Percentiles rank a stretch among this genome's conserved stretches.
Evolutionary conservation across 1,140 invertebrate genomes (phyloP).

Genomic region (Semibalanus balanoides): DNA sequence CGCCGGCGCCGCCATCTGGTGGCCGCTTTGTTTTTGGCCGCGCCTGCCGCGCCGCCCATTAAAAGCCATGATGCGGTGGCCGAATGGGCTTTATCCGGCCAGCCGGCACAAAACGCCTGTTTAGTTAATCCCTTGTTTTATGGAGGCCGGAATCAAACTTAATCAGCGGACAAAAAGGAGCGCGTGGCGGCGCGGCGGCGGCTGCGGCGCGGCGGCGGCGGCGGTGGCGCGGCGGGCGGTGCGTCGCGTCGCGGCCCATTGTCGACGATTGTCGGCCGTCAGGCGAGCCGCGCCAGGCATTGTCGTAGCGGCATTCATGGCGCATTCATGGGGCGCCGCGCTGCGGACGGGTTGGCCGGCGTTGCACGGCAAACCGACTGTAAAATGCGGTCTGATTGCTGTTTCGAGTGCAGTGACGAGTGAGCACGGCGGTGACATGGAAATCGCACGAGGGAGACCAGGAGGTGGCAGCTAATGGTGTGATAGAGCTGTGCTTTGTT

Average conservation of each 20-base stretch:
- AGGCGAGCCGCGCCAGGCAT: background rate
- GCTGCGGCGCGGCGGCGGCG: too few relatives aligned
- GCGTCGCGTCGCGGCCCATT: background rate
- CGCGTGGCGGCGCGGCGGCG: too few relatives aligned
- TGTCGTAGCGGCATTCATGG: background rate
- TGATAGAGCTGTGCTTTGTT: too few relatives aligned
- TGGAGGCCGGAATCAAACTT: background rate
- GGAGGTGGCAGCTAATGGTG: too few relatives aligned
- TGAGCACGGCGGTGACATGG: too few relatives aligned
- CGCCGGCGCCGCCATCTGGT: background rate
- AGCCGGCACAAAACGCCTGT: background rate
- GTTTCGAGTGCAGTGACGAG: too few relatives aligned
- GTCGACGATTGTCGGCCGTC: background rate
- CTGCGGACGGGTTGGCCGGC: too few relatives aligned
- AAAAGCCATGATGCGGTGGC: background rate
- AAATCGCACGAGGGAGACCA: too few relatives aligned
- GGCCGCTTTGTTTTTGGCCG: background rate
- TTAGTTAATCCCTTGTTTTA: constrained; percentile 1
- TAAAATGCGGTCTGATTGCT: too few relatives aligned
- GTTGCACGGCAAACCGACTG: too few relatives aligned
- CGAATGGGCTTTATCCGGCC: background rate
- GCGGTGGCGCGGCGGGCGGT: too few relatives aligned
- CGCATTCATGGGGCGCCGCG: too few relatives aligned
- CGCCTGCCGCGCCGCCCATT: background rate
- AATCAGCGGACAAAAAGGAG: background rate